Conservation (phyloP, 2,113 vertebrate species). For the Spizaetus ornatus region DNA sequence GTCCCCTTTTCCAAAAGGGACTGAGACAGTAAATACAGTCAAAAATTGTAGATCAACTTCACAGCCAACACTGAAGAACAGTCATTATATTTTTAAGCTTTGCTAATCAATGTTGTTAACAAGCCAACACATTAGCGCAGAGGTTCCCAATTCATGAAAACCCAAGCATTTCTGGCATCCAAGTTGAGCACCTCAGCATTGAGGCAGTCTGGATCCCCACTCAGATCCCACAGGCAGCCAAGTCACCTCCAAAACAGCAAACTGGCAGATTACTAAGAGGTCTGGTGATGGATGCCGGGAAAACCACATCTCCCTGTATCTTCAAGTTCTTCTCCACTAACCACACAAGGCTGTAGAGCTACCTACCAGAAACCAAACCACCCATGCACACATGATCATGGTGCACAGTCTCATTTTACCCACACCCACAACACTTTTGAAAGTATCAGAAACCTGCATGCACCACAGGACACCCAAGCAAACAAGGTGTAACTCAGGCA, state of each 20-base stretch:
- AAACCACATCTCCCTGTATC: neutral
- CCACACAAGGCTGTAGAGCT: neutral
- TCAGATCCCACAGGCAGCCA: neutral
- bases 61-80: neutral
- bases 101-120: neutral
- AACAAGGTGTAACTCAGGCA: neutral
- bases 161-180: neutral
- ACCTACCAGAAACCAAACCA: neutral
- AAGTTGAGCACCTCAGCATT: neutral
- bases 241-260: neutral
- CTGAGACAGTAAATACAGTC: neutral
- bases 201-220: neutral
- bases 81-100: neutral
- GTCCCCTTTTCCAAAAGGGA: neutral
- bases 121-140: neutral
- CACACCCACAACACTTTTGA: neutral
- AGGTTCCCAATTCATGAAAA: neutral
- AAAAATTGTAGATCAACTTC: neutral
- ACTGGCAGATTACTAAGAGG: neutral
- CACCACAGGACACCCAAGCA: neutral
- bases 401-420: neutral
- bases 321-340: neutral
- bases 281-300: neutral
- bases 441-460: fast-evolving
- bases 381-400: fast-evolving